A percentile compares a stretch with the other conserved stretches of the same genome.
Evolutionary conservation across 2,113 vertebrate genomes (phyloP).

Genomic region (Okapia johnstoni): DNA sequence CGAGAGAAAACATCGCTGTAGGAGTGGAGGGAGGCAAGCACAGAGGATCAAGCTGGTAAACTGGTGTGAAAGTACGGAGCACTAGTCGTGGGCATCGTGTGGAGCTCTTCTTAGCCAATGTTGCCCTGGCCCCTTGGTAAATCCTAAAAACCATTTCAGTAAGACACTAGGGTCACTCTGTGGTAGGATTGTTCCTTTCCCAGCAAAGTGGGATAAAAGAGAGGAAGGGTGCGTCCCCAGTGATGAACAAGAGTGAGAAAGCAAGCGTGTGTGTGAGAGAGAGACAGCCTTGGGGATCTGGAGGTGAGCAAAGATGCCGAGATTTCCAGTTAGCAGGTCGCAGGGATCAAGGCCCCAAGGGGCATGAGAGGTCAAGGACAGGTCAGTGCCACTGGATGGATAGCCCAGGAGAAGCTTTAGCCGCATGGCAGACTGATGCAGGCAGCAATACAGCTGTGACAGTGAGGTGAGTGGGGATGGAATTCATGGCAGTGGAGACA

Average conservation of each 20-base stretch:
- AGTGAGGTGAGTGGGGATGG: background rate
- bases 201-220: background rate
- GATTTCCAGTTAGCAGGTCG: background rate
- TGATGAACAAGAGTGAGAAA: background rate
- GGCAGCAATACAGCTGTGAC: background rate
- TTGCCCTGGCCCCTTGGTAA: background rate
- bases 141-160: background rate
- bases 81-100: background rate
- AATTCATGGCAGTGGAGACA: background rate
- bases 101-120: background rate
- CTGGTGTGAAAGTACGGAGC: background rate
- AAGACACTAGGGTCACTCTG: background rate
- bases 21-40: background rate
- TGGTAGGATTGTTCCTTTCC: background rate
- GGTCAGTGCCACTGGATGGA: background rate
- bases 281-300: background rate
- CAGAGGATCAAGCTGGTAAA: background rate
- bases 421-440: background rate
- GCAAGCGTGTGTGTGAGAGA: background rate
- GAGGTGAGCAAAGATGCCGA: background rate
- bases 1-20: background rate
- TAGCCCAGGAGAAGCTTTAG: background rate
- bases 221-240: background rate
- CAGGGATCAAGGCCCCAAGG: background rate
- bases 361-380: background rate